Evolutionary conservation across 2,888 invertebrate genomes (phyloP), one percentile per base, ranked within the genome.

Genomic region (Pediacus dermestoides): DNA sequence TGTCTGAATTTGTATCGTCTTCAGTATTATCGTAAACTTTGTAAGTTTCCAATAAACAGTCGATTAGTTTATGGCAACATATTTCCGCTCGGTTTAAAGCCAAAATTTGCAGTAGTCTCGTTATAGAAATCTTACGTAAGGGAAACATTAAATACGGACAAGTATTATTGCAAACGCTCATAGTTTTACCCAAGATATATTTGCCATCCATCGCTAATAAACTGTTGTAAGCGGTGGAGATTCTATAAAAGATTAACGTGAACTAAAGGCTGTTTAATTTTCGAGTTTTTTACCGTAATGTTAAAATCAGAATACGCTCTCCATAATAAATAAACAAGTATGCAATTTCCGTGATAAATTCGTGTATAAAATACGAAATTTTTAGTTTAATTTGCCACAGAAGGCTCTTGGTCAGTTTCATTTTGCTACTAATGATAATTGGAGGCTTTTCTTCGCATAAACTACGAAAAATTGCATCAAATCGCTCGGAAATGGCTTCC

Each of bases 61-160:
- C 81, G 30, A 84, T 82, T n/a, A 85, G 69, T 40, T 81, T 77
- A 48, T 82, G 80, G 52, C 83, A 82, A 56, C 81, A 81, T 16
- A 78, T 70, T 66, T 85, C 84, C 0, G 81, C 82, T 27, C 81
- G 74, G 50, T 81, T 80, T 55, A 78, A 78, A 0, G 83, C 78
- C 45, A 85, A 61, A 27, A 84, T 83, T 74, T 88, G 86, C 13
- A 89, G 71, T 42, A 89, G 75, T 63, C 79, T 78, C 0, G 83
- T 82, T 31, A 87, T 74, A 2, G 88, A 82, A 14, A 89, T 74
- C 48, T 80, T 78, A 62, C 82, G 81, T 9, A 82, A 73, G 33
- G 84, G 82, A 53, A 82, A 78, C 23, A 85, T 70, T 33, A 85
- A 72, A 37, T 75, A 75, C 0, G 89, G 85, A 58, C 83, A 87